Conservation (phyloP, 1,140 invertebrate genomes). For the Nasonia longicornis region DNA sequence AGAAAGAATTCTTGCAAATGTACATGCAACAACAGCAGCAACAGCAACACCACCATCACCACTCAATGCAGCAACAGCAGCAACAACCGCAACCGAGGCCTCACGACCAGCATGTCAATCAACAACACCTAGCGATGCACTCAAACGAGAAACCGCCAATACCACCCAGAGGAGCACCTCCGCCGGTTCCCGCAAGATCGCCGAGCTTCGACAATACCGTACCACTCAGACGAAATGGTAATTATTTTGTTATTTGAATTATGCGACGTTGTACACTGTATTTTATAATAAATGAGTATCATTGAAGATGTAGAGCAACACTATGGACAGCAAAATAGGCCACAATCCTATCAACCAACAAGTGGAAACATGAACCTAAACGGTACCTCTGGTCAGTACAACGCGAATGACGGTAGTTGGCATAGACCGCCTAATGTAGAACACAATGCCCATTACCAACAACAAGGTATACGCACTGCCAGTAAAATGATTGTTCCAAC, state of each 20-base stretch:
- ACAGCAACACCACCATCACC: slow-evolving; percentile 55
- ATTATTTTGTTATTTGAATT: background rate
- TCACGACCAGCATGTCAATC: slow-evolving; percentile 52
- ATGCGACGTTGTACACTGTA: background rate
- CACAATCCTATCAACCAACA: slow-evolving; percentile 62
- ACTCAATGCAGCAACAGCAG: slow-evolving; percentile 49
- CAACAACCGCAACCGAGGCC: slow-evolving; percentile 48
- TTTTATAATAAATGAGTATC: background rate
- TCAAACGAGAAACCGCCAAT: slow-evolving; percentile 71
- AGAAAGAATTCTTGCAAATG: slow-evolving; percentile 58
- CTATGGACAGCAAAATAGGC: slow-evolving; percentile 53
- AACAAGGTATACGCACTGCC: slow-evolving; percentile 60
- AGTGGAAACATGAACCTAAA: slow-evolving; percentile 64
- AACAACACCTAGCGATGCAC: slow-evolving; percentile 50
- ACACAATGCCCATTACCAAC: slow-evolving; percentile 55
- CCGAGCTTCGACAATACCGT: slow-evolving; percentile 62
- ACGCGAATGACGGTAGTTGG: slow-evolving; percentile 59
- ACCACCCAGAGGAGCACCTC: slow-evolving; percentile 70
- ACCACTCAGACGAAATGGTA: slow-evolving; percentile 62
- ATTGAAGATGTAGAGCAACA: slow-evolving; percentile 58
- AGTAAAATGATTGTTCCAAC: slow-evolving; percentile 48
- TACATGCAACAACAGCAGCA: slow-evolving; percentile 59
- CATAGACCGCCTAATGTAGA: slow-evolving; percentile 60
- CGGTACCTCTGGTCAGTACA: slow-evolving; percentile 62
- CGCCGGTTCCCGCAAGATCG: slow-evolving; percentile 67